These are phyloP conservation scores for Drosophila suzukii DNA, from an alignment of 1,140 invertebrate species.

Conservation along the genomic window DNA sequence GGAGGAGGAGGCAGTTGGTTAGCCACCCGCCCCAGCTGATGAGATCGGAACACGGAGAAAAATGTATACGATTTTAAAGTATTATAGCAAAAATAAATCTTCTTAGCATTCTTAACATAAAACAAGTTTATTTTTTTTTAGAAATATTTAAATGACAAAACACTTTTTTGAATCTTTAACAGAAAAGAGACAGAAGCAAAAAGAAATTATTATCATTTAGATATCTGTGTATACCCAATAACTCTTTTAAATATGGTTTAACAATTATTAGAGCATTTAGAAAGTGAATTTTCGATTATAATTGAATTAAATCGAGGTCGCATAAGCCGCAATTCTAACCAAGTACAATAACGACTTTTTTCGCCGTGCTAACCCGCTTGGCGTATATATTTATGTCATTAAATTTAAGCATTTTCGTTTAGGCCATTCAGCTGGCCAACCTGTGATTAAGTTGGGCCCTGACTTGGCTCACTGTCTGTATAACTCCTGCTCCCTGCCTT, in stretches of 20 bases:
- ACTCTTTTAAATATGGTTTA: too few relatives aligned
- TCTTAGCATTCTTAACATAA: too few relatives aligned
- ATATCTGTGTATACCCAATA: too few relatives aligned
- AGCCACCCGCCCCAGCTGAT: conserved; percentile 57
- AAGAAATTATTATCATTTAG: too few relatives aligned
- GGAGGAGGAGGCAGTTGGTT: conserved; percentile 7
- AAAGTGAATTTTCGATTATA: conserved; percentile 13
- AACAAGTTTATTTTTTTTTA: too few relatives aligned
- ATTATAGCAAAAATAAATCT: too few relatives aligned
- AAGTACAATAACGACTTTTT: conserved; percentile 20
- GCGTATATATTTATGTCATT: conserved; percentile 84
- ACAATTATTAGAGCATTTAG: too few relatives aligned
- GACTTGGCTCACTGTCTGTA: conserved; percentile 50
- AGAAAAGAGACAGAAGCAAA: too few relatives aligned
- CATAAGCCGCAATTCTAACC: conserved; percentile 8
- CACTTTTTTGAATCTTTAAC: too few relatives aligned
- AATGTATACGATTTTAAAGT: not conserved
- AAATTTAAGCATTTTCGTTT: conserved; percentile 85
- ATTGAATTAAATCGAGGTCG: conserved; percentile 10
- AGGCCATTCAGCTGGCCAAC: conserved; percentile 82
- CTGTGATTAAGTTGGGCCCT: conserved; percentile 76
- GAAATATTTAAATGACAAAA: too few relatives aligned
- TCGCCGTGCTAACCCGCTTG: conserved; percentile 17
- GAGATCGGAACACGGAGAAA: conserved; percentile 18
- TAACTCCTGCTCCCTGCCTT: conserved; percentile 1